phyloP scores from a whole-genome alignment of 2,888 invertebrate genomes.

The Dasysyrphus tricinctus region DNA sequence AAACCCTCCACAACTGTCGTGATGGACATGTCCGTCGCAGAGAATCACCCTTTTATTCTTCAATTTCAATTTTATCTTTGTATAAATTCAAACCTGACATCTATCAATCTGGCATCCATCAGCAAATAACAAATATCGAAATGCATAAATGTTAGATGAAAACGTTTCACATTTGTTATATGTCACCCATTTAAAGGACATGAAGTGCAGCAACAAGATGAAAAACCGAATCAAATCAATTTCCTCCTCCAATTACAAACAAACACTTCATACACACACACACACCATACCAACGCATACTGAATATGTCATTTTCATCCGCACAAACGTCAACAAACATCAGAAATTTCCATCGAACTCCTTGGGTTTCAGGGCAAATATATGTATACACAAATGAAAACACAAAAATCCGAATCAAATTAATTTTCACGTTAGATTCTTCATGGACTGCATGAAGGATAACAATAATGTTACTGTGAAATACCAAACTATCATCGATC shows the following conservation, averaged over 20 bases:
- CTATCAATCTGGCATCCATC: slow-evolving; percentile 63
- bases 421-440: slow-evolving; percentile 71
- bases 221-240: slow-evolving; percentile 73
- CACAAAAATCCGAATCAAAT: slow-evolving; percentile 66
- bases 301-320: background rate
- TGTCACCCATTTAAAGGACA: slow-evolving; percentile 40
- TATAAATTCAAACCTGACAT: slow-evolving; percentile 41
- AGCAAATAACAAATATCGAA: slow-evolving; percentile 43
- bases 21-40: background rate
- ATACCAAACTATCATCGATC: slow-evolving; percentile 56
- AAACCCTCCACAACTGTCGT: slow-evolving; percentile 49
- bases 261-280: slow-evolving; percentile 20
- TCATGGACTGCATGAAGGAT: slow-evolving; percentile 23
- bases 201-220: slow-evolving; percentile 13
- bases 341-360: slow-evolving; percentile 18
- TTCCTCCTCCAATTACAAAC: slow-evolving; percentile 71
- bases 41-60: slow-evolving; percentile 50
- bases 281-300: background rate
- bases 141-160: slow-evolving; percentile 47
- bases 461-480: slow-evolving; percentile 18
- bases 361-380: slow-evolving; percentile 30
- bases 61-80: background rate
- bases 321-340: slow-evolving; percentile 61
- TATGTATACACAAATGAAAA: slow-evolving; percentile 16
- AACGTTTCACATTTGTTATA: slow-evolving; percentile 51